A percentile compares a stretch with the other conserved stretches of the same genome.
phyloP scores from a whole-genome alignment of 2,888 invertebrate genomes.

The Diplolepis rosae region DNA sequence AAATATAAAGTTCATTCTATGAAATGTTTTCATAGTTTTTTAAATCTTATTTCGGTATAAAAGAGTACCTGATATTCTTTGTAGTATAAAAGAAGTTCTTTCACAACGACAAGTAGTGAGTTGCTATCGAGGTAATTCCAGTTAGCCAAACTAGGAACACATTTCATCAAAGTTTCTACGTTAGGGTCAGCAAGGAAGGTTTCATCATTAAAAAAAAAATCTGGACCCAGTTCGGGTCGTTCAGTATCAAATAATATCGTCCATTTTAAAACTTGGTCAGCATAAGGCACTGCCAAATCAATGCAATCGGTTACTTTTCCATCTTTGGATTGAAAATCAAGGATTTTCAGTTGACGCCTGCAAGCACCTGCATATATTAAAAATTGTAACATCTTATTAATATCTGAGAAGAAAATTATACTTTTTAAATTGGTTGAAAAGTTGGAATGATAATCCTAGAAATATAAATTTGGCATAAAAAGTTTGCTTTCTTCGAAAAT shows the following conservation, averaged over 20 bases:
- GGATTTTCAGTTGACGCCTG: not conserved
- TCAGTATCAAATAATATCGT: slow-evolving; percentile 81
- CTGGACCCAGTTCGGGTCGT: slow-evolving; percentile 81
- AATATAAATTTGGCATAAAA: no score
- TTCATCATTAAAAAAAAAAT: slow-evolving; percentile 84
- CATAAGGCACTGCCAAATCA: slow-evolving; percentile 81
- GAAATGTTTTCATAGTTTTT: not conserved
- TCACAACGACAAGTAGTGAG: slow-evolving; percentile 78
- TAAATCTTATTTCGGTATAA: slow-evolving; percentile 1
- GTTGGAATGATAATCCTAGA: not conserved
- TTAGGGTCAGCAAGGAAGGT: slow-evolving; percentile 79
- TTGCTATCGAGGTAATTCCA: slow-evolving; percentile 80
- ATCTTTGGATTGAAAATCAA: not conserved
- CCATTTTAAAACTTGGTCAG: slow-evolving; percentile 81
- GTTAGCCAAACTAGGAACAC: slow-evolving; percentile 78
- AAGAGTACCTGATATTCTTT: slow-evolving; percentile 78
- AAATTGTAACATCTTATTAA: no score
- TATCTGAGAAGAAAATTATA: not conserved
- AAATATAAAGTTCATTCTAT: not conserved
- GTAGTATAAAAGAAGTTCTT: slow-evolving; percentile 79
- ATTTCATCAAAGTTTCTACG: slow-evolving; percentile 74
- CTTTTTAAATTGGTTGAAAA: not conserved
- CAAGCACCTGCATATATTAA: slow-evolving; percentile 11
- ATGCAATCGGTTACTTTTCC: slow-evolving; percentile 75
- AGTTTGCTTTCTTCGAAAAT: no score